Evolutionary conservation across 2,113 vertebrate species (phyloP), one percentile per base, ranked within the genome.

Genomic region (Acinonyx jubatus): DNA sequence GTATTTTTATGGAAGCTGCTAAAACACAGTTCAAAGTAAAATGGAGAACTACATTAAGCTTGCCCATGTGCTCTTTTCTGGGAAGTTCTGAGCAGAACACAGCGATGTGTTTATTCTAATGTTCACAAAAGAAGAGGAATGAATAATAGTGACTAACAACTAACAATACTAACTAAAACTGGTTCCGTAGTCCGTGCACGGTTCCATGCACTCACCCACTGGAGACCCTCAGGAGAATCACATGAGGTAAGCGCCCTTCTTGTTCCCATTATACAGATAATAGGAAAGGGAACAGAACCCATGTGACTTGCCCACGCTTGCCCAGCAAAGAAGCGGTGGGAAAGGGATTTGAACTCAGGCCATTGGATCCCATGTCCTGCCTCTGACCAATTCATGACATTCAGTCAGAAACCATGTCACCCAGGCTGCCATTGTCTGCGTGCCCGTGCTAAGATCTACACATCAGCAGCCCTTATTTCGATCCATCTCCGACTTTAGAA

Each of bases 391-490:
- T 9, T 13, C 36, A 23, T 41, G 4, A 16, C 48, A 3, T 13
- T 71, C 31, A 10, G 5, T 31, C 52, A 33, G 74, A 63, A 33
- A 11, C 18, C 65, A 6, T 1, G 31, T 6, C 3, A 33, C 61
- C 63, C 1, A 7, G 15, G 3, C 5, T 1, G 31, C 38, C 25
- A 1, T 4, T 0, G 11, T 25, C 41, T 2, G 2, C 1, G 4
- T 1, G 19, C 3, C 48, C 0, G 0, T 11, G 25, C 23, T 23
- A 7, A 45, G 55, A 61, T 16, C 65, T 71, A 4, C 27, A 92
- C 18, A 11, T 52, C 7, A 48, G 66, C 1, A 1, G n/a, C 19
- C 68, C 19, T 80, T 5, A 1, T 18, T 36, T 38, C 13, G 2
- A 12, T 48, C 5, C 5, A 29, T 27, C 55, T 48, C 36, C 27